A percentile compares a stretch with the other conserved stretches of the same genome.
Conservation (phyloP, 2,888 invertebrate genomes). For the Drosophila pseudotakahashii region DNA sequence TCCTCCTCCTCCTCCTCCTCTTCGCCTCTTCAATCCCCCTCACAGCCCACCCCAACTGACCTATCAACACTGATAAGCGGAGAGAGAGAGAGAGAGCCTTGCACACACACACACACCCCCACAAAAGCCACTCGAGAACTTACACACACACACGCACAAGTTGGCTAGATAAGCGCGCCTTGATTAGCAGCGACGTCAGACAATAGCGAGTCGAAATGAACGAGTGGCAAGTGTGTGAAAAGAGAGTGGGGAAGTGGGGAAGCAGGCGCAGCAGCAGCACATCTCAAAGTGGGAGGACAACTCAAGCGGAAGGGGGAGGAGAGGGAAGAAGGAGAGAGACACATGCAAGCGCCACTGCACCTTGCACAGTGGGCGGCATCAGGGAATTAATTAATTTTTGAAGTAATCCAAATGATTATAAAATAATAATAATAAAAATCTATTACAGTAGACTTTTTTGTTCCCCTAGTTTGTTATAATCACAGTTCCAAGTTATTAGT, state of each 20-base stretch:
- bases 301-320: not conserved
- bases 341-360: constrained; percentile 27
- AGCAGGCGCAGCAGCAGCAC: constrained; percentile 17
- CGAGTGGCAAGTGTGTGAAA: constrained; percentile 38
- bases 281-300: constrained; percentile 12
- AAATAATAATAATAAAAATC: no score
- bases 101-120: constrained; percentile 6
- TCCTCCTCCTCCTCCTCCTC: not conserved
- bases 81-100: constrained; percentile 24
- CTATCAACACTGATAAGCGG: constrained; percentile 63
- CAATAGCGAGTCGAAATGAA: constrained; percentile 72
- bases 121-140: constrained; percentile 45
- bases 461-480: no score
- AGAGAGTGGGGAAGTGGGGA: constrained; percentile 43
- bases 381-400: not conserved
- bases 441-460: no score
- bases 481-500: no score
- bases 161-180: constrained; percentile 74
- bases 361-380: constrained; percentile 16
- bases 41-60: constrained; percentile 44
- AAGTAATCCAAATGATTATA: no score
- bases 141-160: constrained; percentile 26
- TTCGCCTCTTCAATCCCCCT: not conserved
- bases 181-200: constrained; percentile 67
- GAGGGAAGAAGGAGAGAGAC: not conserved